Base-by-base conservation (phyloP, 2,113 vertebrate genomes). In the Baryphthengus martii region DNA sequence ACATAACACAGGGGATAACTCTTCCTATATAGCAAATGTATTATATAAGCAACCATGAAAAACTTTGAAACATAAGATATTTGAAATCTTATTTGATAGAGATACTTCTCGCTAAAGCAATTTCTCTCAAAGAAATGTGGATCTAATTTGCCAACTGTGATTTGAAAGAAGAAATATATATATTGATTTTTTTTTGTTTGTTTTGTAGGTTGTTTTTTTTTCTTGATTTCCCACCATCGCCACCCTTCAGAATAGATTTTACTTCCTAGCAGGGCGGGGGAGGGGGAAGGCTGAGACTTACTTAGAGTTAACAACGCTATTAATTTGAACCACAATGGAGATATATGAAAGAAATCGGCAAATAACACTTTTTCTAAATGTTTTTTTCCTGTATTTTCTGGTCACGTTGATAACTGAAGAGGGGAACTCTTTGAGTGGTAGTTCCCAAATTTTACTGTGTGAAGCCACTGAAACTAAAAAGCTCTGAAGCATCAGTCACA, bases 11-110 rank as follows among this genome's bases (percentile, higher is more conserved):
- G 79, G 35, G 59, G 35, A 95, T 77, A 83, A 86, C 50, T 92
- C 78, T 91, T 93, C 61, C 66, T 24, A 5, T 53, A 6, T 4
- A 37, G 72, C 78, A 93, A 91, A 72, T 67, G 56, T 23, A 1
- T 88, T 83, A 80, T 50, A 33, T 10, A 31, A 88, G 33, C 31
- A 94, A 15, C 72, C 59, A 8, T 10, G 45, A 91, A 79, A 85
- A 65, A 44, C 62, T 76, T 63, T 56, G 85, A 66, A 95, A 92
- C 82, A 63, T 50, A 13, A 93, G 79, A 25, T 86, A 84, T 74
- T 80, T 90, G 90, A 92, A 96, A 94, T 88, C 82, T 77, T 55
- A 20, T 92, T 96, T 77, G 88, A 52, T 20, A 45, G 93, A 83
- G 53, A 29, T 10, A 16, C 45, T 90, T 76, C 71, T 59, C 5